Conservation (phyloP, 2,113 vertebrate species). For the Salvelinus namaycush region DNA sequence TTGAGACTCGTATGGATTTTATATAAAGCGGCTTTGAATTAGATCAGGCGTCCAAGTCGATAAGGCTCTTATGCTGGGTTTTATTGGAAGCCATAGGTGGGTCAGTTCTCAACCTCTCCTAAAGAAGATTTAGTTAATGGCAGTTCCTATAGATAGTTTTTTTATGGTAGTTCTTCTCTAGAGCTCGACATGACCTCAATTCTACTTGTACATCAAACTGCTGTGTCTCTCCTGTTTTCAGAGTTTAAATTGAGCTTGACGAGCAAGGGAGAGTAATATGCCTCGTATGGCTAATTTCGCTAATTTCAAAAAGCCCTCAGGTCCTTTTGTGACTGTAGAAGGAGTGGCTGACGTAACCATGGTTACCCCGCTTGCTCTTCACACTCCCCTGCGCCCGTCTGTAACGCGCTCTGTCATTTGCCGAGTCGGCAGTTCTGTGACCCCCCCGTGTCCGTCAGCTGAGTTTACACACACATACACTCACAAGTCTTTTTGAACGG, state of each 20-base stretch:
- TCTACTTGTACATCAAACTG: neutral
- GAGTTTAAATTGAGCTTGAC: neutral
- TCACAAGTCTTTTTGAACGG: neutral
- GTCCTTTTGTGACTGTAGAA: neutral
- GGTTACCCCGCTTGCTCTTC: slow-evolving; percentile 18
- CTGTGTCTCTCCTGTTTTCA: neutral
- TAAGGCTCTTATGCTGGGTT: neutral
- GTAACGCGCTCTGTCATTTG: slow-evolving; percentile 28
- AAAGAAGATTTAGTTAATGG: neutral
- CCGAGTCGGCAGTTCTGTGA: slow-evolving; percentile 49
- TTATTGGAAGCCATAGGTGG: neutral
- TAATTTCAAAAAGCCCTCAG: neutral
- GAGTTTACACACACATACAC: slow-evolving; percentile 13
- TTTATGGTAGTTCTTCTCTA: no score
- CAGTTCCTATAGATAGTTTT: neutral
- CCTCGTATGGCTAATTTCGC: neutral
- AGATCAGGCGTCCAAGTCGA: no score
- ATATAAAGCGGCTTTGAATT: no score
- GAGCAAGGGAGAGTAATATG: neutral
- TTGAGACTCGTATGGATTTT: neutral
- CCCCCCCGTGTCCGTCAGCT: slow-evolving; percentile 22
- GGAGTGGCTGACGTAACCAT: neutral
- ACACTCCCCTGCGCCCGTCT: slow-evolving; percentile 41
- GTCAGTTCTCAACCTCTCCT: neutral
- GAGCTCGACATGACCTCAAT: no score